Evolutionary conservation across 2,113 vertebrate genomes (phyloP).

Genomic region (Hippoglossus stenolepis): DNA sequence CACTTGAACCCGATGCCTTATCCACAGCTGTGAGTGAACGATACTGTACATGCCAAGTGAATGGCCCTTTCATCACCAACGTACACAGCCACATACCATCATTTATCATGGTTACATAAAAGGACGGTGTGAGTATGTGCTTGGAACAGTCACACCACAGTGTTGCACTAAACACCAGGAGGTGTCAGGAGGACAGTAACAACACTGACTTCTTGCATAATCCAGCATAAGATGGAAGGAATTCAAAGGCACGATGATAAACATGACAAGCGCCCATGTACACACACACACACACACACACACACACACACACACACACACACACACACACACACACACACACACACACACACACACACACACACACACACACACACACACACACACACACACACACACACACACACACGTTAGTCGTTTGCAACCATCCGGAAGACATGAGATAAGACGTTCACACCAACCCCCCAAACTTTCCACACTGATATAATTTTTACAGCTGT

Average conservation of each 20-base stretch:
- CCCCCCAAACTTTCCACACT: background rate
- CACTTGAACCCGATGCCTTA: conserved; percentile 40
- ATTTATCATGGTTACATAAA: conserved; percentile 55
- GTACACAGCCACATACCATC: conserved; percentile 24
- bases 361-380: background rate
- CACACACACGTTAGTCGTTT: background rate
- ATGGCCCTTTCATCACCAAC: conserved; percentile 25
- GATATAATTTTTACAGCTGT: background rate
- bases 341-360: background rate
- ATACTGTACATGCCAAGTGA: conserved; percentile 7
- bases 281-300: conserved; percentile 6
- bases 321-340: too few relatives aligned
- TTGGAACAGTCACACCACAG: conserved; percentile 32
- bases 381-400: too few relatives aligned
- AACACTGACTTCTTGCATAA: conserved; percentile 41
- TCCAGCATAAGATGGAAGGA: conserved; percentile 32
- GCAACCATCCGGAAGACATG: background rate
- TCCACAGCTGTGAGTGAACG: conserved; percentile 16
- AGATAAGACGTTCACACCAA: background rate
- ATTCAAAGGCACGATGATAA: conserved; percentile 45
- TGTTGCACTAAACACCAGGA: background rate
- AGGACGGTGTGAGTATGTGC: conserved; percentile 2
- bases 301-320: background rate
- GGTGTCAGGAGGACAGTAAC: background rate
- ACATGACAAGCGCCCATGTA: conserved; percentile 8